Conservation (phyloP, 2,797 vertebrate species). For the Urocyon cinereoargenteus region DNA sequence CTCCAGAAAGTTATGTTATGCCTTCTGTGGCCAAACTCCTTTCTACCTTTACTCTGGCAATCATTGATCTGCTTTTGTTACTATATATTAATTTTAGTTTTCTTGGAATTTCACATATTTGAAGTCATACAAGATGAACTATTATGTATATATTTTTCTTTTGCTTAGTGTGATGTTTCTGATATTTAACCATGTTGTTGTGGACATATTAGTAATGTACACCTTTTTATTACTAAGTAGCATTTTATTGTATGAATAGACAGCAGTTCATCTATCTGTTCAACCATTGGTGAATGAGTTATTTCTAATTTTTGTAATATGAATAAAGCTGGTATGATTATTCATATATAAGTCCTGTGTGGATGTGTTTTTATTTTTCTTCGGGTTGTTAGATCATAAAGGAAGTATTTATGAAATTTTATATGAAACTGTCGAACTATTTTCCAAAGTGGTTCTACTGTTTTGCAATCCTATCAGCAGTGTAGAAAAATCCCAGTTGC, state of each 20-base stretch:
- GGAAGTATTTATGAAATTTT: neutral
- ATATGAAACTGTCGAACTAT: neutral
- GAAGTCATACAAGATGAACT: neutral
- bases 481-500: accelerated
- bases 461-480: neutral
- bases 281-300: no score
- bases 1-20: accelerated
- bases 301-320: neutral
- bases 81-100: neutral
- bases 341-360: no score
- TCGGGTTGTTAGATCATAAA: neutral
- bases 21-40: neutral
- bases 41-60: no score
- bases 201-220: neutral
- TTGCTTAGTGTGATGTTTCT: neutral
- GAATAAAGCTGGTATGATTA: neutral
- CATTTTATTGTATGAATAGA: accelerated
- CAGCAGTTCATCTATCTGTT: accelerated
- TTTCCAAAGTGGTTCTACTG: neutral
- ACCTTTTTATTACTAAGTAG: neutral
- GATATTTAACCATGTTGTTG: neutral
- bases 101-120: neutral
- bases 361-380: neutral
- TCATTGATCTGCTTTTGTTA: accelerated
- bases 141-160: neutral